Conservation (phyloP, 2,888 invertebrate genomes). For the Apodemia duryi region DNA sequence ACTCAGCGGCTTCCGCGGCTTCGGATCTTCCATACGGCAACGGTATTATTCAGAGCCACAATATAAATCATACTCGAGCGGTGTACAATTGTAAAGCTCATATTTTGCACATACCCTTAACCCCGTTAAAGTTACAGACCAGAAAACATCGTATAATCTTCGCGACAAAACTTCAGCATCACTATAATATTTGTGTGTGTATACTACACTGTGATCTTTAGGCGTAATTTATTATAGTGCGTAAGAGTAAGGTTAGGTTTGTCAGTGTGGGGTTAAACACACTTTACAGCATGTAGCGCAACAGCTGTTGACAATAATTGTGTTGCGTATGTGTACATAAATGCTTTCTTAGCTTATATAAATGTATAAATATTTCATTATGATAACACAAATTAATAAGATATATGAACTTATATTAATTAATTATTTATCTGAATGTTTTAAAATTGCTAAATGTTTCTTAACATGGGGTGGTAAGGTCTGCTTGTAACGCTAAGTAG, state of each 20-base stretch:
- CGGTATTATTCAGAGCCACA: constrained; percentile 57
- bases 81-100: constrained; percentile 39
- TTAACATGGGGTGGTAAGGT: no score
- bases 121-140: constrained; percentile 34
- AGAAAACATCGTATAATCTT: constrained; percentile 30
- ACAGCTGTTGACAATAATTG: neutral
- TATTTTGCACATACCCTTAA: constrained; percentile 36
- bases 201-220: constrained; percentile 25
- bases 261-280: neutral
- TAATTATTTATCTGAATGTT: no score
- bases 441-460: no score
- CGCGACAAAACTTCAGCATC: constrained; percentile 24
- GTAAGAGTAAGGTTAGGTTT: constrained; percentile 16
- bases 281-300: neutral
- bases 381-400: no score
- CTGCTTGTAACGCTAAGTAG: no score
- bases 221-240: constrained; percentile 22
- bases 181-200: constrained; percentile 21
- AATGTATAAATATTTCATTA: no score
- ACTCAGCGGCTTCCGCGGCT: constrained; percentile 57
- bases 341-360: no score
- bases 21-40: constrained; percentile 23
- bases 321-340: neutral
- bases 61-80: constrained; percentile 64
- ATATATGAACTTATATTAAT: no score